Evolutionary conservation across 2,888 invertebrate genomes (phyloP).

Genomic region (Hydrotaea cyrtoneurina): DNA sequence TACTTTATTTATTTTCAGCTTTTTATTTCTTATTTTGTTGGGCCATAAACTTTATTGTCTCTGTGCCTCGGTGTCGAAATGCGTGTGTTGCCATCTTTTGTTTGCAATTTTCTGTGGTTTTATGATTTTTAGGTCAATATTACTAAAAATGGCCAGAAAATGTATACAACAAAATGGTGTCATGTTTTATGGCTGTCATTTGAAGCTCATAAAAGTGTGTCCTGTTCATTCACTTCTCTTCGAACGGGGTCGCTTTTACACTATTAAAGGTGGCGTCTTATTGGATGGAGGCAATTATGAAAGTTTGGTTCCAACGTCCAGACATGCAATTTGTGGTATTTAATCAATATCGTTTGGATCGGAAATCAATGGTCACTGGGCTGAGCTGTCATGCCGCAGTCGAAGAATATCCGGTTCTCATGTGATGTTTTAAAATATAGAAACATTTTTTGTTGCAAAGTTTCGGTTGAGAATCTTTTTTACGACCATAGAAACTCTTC

Average conservation of each 20-base stretch:
- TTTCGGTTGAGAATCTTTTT: no score
- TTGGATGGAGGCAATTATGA: no score
- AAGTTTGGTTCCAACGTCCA: no score
- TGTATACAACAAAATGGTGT: constrained; percentile 68
- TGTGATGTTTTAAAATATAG: no score
- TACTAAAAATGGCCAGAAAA: constrained; percentile 50
- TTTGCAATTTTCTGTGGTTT: constrained; percentile 57
- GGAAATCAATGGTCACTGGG: no score
- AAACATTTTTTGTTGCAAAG: no score
- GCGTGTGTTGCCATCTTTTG: constrained; percentile 34
- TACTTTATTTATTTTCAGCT: constrained; percentile 48
- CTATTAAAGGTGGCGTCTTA: background rate
- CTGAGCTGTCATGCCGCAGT: no score
- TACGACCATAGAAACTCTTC: no score
- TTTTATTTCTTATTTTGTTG: constrained; percentile 46
- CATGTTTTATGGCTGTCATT: constrained; percentile 69
- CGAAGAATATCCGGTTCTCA: no score
- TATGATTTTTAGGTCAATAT: constrained; percentile 66
- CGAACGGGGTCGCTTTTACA: background rate
- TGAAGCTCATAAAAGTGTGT: constrained; percentile 58
- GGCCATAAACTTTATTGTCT: constrained; percentile 61
- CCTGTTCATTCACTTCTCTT: constrained; percentile 43
- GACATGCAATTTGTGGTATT: no score
- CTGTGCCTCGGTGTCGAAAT: background rate
- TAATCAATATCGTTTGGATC: no score